Evolutionary conservation across 1,140 invertebrate genomes (phyloP), one percentile per base, ranked within the genome.

Genomic region (Drosophila arawakana): DNA sequence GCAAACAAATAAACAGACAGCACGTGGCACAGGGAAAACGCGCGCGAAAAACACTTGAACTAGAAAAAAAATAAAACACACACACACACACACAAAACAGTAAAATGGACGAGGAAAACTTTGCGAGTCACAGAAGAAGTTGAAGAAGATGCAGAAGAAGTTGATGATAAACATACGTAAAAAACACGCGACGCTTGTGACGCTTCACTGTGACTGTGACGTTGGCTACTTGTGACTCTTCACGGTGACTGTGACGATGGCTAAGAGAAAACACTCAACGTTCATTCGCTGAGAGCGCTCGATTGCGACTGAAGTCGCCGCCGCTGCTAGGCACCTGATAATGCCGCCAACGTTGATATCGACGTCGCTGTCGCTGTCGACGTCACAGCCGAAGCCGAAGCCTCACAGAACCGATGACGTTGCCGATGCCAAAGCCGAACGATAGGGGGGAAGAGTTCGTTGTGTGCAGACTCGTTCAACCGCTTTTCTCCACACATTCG

Each of bases 281-380:
- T 77, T 71, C 63, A 88, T 73, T 68, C 83, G 83, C 66, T 88
- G 80, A 86, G 80, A 86, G 80, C 83, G 84, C 77, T 88, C 83
- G 84, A 74, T 88, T 80, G 83, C 83, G 75, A 86, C 83, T 86
- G 80, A 86, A 86, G 82, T 86, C 68, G 82, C 67, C 69, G 80
- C 30, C 68, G 18, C 73, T 50, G 73, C 46, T 59, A 58, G 68
- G 61, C 62, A 76, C 77, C 75, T 86, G 84, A 88, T 86, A 88
- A 77, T 86, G 83, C 76, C 80, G 73, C 47, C 55, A 54, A 18
- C 62, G 35, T 44, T 46, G 57, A 44, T 39, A n/a, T 1, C 25
- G 50, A 47, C 39, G 18, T 65, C 54, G 55, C 35, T 35, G 41
- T 18, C 43, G 67, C 18, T 46, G 37, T 2, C 25, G 63, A 57